Base-by-base conservation (phyloP, 2,888 invertebrate species). In the Noctua janthe region DNA sequence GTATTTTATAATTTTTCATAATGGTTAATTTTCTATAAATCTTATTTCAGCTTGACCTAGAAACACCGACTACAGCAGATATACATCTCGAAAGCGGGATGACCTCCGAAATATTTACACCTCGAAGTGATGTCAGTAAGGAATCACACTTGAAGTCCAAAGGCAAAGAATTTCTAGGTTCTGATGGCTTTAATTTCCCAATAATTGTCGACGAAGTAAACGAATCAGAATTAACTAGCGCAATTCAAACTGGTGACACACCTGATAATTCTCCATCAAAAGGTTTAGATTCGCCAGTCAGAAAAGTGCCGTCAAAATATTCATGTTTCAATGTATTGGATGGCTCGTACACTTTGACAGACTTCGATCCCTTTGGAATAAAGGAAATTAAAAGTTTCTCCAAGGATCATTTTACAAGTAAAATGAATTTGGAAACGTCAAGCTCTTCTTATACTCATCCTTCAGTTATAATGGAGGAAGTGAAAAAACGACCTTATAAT, bases 21-120 rank as follows among this genome's bases (percentile, higher is more conserved):
- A n/a, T 59, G 0, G 47, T 54, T 71, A 39, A 51, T 56, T 39
- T 71, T 66, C 11, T 54, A 6, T 74, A 43, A 1, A 51, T 71
- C 54, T 35, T 1, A n/a, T 75, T 95, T 71, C 87, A 97, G 97
- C 93, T 97, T 35, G 97, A 97, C 82, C 88, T 97, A 64, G 97
- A 97, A 94, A 97, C 97, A 4, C 97, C 97, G 17, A 97, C 97
- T 6, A 97, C 97, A 54, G 96, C 96, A 2, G 97, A 97, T 39
- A 90, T 97, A 29, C 97, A 95, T 1, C 86, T 93, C 2, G 95
- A 95, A 79, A 94, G 94, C 10, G 93, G 93, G 2, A 88, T 94
- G 49, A 94, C 95, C 0, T 92, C 94, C 54, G 96, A 95, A 15
- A 88, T 94, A 17, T 94, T 95, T 78, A 94, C 97, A 10, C 95